phyloP scores from a whole-genome alignment of 2,888 invertebrate species.

The Sinodicranocentrus sp. region DNA sequence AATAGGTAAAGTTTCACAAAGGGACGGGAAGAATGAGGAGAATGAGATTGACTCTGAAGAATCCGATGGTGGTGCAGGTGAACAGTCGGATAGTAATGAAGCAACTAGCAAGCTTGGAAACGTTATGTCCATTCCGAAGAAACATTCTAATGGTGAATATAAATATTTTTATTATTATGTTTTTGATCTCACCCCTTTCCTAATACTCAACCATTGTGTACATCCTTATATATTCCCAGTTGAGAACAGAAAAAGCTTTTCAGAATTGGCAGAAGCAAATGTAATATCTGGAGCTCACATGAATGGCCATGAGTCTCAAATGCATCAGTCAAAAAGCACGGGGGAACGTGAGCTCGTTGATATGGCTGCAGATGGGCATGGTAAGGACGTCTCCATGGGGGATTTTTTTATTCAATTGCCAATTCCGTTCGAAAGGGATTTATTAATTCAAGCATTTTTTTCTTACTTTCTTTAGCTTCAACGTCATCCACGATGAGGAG shows the following conservation, averaged over 20 bases:
- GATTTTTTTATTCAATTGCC: no score
- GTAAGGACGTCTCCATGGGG: constrained; percentile 14
- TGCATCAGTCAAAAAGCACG: constrained; percentile 72
- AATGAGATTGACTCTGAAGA: constrained; percentile 65
- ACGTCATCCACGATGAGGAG: constrained; percentile 76
- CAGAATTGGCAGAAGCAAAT: constrained; percentile 78
- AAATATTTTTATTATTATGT: neutral
- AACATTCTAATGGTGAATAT: constrained; percentile 62
- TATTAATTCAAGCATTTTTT: neutral
- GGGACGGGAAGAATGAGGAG: constrained; percentile 49
- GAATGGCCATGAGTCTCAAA: constrained; percentile 71
- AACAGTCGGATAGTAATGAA: constrained; percentile 63
- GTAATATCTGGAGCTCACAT: constrained; percentile 77
- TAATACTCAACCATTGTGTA: no score
- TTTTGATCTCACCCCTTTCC: no score
- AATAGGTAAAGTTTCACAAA: constrained; percentile 46
- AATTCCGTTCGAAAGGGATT: constrained; percentile 2
- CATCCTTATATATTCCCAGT: constrained; percentile 58
- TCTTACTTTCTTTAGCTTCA: constrained; percentile 50
- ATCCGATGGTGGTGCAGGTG: constrained; percentile 58
- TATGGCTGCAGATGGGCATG: constrained; percentile 63
- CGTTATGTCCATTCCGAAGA: constrained; percentile 67
- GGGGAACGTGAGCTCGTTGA: constrained; percentile 72
- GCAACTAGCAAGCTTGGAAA: constrained; percentile 51
- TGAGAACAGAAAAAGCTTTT: constrained; percentile 78